phyloP scores from a whole-genome alignment of 1,140 invertebrate species.

The Drosophila hydei region DNA sequence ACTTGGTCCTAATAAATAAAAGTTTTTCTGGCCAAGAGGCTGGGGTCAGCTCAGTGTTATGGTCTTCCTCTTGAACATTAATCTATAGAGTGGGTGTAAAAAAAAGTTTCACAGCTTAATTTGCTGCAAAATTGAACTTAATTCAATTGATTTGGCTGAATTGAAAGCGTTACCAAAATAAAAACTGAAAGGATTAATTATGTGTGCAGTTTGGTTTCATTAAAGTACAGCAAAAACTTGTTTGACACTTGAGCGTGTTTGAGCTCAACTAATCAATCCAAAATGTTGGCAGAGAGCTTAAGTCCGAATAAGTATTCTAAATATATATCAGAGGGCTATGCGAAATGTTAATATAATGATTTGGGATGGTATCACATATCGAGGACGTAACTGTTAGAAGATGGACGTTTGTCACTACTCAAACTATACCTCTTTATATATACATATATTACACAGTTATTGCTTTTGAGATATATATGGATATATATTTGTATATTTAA shows the following conservation, averaged over 20 bases:
- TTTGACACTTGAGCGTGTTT: background rate
- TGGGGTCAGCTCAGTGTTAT: constrained; percentile 9
- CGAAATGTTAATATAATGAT: constrained; percentile 15
- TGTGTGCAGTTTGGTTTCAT: background rate
- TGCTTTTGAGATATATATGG: background rate
- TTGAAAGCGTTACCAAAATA: constrained; percentile 2
- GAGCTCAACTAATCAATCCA: too few relatives aligned
- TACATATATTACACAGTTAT: background rate
- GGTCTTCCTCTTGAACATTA: constrained; percentile 7
- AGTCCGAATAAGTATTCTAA: too few relatives aligned
- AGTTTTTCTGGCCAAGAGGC: constrained; percentile 23
- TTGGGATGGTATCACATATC: constrained; percentile 31
- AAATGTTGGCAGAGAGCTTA: background rate
- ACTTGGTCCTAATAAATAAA: constrained; percentile 76
- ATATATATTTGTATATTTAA: too few relatives aligned
- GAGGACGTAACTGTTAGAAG: constrained; percentile 31
- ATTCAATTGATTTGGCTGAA: constrained; percentile 57
- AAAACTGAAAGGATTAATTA: constrained; percentile 1
- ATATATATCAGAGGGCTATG: background rate
- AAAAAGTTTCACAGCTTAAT: constrained; percentile 61
- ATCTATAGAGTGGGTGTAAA: constrained; percentile 22
- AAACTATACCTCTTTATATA: constrained; percentile 3
- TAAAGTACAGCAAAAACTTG: constrained; percentile 40
- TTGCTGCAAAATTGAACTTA: constrained; percentile 65
- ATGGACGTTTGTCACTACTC: constrained; percentile 15